phyloP scores from a whole-genome alignment of 2,113 vertebrate species.

The Danionella cerebrum region DNA sequence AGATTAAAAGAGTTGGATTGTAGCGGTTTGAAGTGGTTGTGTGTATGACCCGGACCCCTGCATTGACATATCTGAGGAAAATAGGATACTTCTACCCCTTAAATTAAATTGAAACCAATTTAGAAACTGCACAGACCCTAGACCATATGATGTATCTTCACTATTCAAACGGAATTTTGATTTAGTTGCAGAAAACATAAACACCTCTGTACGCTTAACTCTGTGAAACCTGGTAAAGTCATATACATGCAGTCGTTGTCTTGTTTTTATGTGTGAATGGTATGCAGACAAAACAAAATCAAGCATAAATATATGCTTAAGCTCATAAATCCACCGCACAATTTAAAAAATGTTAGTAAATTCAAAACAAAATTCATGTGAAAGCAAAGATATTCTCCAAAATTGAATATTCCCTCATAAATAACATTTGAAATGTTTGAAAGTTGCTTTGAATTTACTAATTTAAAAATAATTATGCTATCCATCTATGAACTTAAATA shows the following conservation, averaged over 20 bases:
- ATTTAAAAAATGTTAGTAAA: no score
- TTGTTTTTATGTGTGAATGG: not conserved
- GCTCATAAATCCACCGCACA: no score
- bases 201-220: not conserved
- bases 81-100: not conserved
- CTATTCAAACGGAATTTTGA: not conserved
- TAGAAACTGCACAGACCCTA: conserved; percentile 4
- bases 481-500: no score
- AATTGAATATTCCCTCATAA: no score
- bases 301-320: no score
- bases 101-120: not conserved
- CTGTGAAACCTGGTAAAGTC: conserved; percentile 13
- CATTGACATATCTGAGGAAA: not conserved
- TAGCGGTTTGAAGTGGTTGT: not conserved
- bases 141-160: not conserved
- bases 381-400: no score
- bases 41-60: not conserved
- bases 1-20: not conserved
- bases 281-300: no score
- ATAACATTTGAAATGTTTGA: no score
- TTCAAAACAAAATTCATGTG: no score
- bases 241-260: not conserved
- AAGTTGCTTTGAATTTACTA: no score
- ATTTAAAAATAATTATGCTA: no score
- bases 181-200: not conserved